Conservation (phyloP, 2,113 vertebrate genomes). For the Hydrochoerus hydrochaeris region DNA sequence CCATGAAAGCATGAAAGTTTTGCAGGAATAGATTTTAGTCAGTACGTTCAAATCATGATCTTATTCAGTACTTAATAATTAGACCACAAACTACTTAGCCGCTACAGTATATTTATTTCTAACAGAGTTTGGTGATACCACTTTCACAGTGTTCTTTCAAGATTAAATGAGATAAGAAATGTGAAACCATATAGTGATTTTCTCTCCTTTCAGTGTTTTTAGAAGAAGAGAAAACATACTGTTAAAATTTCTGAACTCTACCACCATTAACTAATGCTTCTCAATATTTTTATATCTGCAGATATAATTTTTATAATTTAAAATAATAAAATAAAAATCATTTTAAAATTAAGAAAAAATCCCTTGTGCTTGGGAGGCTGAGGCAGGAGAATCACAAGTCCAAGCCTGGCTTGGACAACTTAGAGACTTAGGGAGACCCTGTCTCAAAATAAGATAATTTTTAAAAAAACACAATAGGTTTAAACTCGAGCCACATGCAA, state of each 20-base stretch:
- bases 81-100: background rate
- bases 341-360: background rate
- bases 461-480: background rate
- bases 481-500: no score
- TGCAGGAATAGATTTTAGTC: background rate
- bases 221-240: background rate
- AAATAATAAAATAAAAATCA: background rate
- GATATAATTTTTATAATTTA: slow-evolving; percentile 48
- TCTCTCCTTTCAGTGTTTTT: background rate
- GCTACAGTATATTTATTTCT: background rate
- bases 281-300: background rate
- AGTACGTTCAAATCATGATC: background rate
- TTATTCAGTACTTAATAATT: background rate
- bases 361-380: background rate
- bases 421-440: background rate
- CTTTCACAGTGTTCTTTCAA: background rate
- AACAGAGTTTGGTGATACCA: background rate
- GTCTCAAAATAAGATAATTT: background rate
- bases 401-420: background rate
- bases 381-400: background rate
- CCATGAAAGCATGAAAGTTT: background rate
- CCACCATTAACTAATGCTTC: background rate
- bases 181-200: background rate
- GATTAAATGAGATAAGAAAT: background rate
- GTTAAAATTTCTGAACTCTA: background rate